Percentiles rank a stretch among this genome's conserved stretches.
Evolutionary conservation across 2,888 invertebrate species (phyloP).

Genomic region (Cheilosia variabilis): DNA sequence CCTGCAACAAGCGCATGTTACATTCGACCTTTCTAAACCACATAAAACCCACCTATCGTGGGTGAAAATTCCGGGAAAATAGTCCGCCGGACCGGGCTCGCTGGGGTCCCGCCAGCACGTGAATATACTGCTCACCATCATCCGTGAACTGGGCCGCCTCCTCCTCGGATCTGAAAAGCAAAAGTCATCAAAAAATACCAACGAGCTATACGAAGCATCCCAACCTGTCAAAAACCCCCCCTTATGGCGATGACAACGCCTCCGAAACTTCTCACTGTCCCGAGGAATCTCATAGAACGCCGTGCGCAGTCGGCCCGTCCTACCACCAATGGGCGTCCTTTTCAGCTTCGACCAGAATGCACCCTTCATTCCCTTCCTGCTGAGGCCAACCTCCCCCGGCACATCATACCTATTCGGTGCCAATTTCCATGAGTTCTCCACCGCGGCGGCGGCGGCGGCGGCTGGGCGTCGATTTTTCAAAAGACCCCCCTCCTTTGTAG

Average conservation of each 20-base stretch:
- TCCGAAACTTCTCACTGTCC: conserved; percentile 71
- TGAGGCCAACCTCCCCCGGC: conserved; percentile 69
- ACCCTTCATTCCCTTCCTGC: conserved; percentile 76
- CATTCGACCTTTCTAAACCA: background rate
- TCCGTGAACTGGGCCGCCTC: conserved; percentile 76
- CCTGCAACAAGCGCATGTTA: background rate
- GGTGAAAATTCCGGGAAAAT: conserved; percentile 59
- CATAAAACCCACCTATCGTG: background rate
- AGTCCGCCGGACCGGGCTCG: conserved; percentile 79
- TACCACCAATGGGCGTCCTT: conserved; percentile 6
- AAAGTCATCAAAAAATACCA: background rate
- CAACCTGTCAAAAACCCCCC: conserved; percentile 79
- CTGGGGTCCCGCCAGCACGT: conserved; percentile 78
- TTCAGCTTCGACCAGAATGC: conserved; percentile 77
- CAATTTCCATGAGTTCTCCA: conserved; percentile 76
- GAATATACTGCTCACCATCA: conserved; percentile 77
- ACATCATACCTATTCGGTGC: conserved; percentile 80
- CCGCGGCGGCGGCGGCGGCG: no score
- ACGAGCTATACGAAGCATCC: no score
- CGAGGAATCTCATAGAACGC: conserved; percentile 64
- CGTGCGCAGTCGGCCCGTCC: background rate
- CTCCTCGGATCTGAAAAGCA: conserved; percentile 78
- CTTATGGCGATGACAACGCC: conserved; percentile 77
- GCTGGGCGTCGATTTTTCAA: conserved; percentile 9
- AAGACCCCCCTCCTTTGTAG: background rate